Base-by-base conservation (phyloP, 1,140 invertebrate genomes). In the Adoxophyes honmai region DNA sequence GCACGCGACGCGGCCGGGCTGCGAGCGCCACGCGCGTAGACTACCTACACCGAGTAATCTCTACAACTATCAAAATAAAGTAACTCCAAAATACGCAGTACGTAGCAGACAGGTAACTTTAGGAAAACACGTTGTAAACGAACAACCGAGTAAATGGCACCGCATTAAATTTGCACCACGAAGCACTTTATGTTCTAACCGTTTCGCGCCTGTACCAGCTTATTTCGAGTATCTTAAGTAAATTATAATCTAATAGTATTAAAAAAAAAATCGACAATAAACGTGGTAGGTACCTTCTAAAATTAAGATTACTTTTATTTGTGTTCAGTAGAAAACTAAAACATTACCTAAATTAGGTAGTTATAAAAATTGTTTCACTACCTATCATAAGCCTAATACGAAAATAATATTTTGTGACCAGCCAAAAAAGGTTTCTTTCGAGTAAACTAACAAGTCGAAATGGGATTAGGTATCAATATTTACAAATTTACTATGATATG, bases 401-500 rank as follows among this genome's bases (percentile, higher is more conserved):
- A 18, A 18, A 44, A n/a, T 0, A 44, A 16, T 16, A 39, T 0
- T 44, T 48, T 33, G 8, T 38, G 11, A 11, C 36, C 16, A 48
- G 42, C 42, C 4, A 48, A 28, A 3, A 28, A 48, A 48, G 16
- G 42, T 48, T 28, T 33, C n/a, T 18, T 21, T 11, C 6, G 21
- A 28, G 39, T 44, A 48, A 48, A 48, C 21, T 48, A 48, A 48
- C 42, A 48, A 48, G 42, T 48, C 42, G 42, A 76, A 78, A 79
- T 67, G 73, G 73, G 73, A 64, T 77, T 63, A 58, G 66, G 65
- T 71, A 71, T 73, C 58, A 71, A 66, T 85, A 87, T 86, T 84
- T 88, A 86, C 81, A 88, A 70, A 73, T 81, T 73, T 60, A 60
- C 68, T 79, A 86, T 88, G 86, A 88, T 88, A 88, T 88, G 86